Evolutionary conservation across 30 jellyfish, hydroid and myxozoan species (phyloP).

Genomic region (Hydra vulgaris): DNA sequence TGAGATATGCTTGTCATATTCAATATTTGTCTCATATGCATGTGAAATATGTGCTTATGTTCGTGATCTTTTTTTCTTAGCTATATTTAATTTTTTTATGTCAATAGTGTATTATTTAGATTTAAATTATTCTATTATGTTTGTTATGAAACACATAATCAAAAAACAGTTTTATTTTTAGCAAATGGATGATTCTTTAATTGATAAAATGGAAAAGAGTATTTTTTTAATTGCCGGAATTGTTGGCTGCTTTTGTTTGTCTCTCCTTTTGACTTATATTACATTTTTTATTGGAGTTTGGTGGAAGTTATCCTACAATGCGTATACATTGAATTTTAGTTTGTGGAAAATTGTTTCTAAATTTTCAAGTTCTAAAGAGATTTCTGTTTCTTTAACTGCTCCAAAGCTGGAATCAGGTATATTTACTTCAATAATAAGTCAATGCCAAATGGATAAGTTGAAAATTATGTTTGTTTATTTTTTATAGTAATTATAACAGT

Average conservation of each 20-base stretch:
- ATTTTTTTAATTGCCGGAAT: background rate
- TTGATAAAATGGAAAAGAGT: background rate
- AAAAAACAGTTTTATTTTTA: too few relatives aligned
- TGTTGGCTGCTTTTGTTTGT: background rate
- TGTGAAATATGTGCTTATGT: too few relatives aligned
- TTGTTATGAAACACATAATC: too few relatives aligned
- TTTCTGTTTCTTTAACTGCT: background rate
- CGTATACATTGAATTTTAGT: background rate
- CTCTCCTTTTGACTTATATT: background rate
- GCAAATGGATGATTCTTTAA: background rate
- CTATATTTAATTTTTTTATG: too few relatives aligned
- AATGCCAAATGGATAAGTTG: too few relatives aligned
- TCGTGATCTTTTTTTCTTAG: too few relatives aligned
- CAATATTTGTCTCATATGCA: too few relatives aligned
- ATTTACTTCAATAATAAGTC: too few relatives aligned
- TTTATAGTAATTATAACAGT: constrained; percentile 7
- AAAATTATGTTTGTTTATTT: background rate
- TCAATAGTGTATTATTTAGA: too few relatives aligned
- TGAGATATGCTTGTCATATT: too few relatives aligned
- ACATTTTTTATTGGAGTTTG: constrained; percentile 8
- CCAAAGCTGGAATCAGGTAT: constrained; percentile 19
- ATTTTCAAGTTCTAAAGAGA: background rate
- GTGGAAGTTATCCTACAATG: background rate
- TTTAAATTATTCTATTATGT: too few relatives aligned
- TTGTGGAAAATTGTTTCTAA: constrained; percentile 16